Percentiles rank a stretch among this genome's conserved stretches.
Conservation (phyloP, 2,113 vertebrate species). For the Dermatemys mawii region DNA sequence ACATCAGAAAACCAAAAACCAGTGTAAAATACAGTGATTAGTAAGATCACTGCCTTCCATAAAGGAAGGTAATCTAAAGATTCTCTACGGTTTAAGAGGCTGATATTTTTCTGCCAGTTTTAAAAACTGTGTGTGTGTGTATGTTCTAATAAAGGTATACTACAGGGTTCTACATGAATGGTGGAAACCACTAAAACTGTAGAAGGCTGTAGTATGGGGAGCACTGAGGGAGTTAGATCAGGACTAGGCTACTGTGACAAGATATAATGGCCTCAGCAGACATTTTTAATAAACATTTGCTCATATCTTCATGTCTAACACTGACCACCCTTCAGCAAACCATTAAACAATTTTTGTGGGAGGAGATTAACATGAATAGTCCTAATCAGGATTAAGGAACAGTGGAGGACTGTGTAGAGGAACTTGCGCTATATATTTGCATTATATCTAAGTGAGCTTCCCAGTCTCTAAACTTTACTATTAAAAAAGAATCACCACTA, state of each 20-base stretch:
- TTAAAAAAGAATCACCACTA: not conserved
- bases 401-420: fast-evolving
- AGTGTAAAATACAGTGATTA: not conserved
- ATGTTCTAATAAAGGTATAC: not conserved
- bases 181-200: not conserved
- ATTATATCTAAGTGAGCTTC: not conserved
- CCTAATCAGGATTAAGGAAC: not conserved
- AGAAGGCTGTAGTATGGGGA: not conserved
- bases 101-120: not conserved
- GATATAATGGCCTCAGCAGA: not conserved
- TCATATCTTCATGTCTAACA: not conserved
- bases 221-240: not conserved
- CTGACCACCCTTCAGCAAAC: not conserved
- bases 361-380: not conserved
- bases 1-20: not conserved
- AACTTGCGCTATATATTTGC: not conserved
- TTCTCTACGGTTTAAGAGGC: not conserved
- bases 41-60: not conserved
- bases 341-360: not conserved
- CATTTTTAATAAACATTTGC: not conserved
- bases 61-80: not conserved
- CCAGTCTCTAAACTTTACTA: not conserved
- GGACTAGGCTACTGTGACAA: not conserved
- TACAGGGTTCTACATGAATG: fast-evolving
- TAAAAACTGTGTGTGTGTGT: not conserved